Percentiles rank a stretch among this genome's conserved stretches.
phyloP scores from a whole-genome alignment of 2,888 invertebrate species.

The Stictocephala bisonia region DNA sequence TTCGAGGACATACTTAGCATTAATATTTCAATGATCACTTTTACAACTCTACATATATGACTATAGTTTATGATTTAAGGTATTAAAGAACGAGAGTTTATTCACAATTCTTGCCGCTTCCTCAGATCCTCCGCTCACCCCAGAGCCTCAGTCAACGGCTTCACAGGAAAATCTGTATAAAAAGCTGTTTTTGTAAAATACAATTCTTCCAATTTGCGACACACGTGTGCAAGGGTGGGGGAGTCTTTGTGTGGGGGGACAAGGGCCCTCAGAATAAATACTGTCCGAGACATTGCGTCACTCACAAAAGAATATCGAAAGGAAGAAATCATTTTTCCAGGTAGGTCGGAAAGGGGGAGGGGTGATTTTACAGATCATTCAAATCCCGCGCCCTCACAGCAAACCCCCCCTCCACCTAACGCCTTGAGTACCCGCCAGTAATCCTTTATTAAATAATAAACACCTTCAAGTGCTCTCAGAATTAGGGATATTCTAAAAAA shows the following conservation, averaged over 20 bases:
- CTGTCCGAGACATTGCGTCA: slow-evolving; percentile 42
- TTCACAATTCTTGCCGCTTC: no score
- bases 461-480: slow-evolving; percentile 2
- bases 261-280: slow-evolving; percentile 32
- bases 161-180: no score
- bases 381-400: background rate
- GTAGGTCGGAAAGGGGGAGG: slow-evolving; percentile 36
- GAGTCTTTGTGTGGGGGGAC: background rate
- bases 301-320: slow-evolving; percentile 37
- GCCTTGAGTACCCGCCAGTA: no score
- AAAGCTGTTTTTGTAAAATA: slow-evolving; percentile 29
- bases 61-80: no score
- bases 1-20: no score
- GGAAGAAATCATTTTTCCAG: slow-evolving; percentile 47
- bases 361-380: slow-evolving; percentile 46
- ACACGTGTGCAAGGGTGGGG: slow-evolving; percentile 13
- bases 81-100: no score
- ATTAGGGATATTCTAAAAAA: no score
- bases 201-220: slow-evolving; percentile 36
- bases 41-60: no score
- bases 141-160: no score
- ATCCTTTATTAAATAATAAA: no score
- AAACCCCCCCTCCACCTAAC: slow-evolving; percentile 12
- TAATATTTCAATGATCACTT: no score
- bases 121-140: no score